Evolutionary conservation across 2,113 vertebrate genomes (phyloP).

Genomic region (Chaetura pelagica): DNA sequence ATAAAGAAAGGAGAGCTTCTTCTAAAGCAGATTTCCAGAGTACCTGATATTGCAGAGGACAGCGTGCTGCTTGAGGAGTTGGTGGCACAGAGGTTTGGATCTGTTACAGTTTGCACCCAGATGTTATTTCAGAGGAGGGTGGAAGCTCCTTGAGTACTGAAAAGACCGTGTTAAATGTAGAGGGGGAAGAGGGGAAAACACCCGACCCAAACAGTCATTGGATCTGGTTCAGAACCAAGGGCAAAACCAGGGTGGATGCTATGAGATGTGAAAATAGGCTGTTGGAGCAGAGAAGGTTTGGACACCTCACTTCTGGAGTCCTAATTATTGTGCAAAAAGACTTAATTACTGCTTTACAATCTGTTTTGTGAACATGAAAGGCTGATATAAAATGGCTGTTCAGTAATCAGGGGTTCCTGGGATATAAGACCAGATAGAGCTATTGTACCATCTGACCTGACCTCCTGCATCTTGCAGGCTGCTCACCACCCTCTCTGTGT

Average conservation of each 20-base stretch:
- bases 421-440: background rate
- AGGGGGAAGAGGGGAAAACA: background rate
- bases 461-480: background rate
- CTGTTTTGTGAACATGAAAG: background rate
- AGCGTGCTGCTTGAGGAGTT: background rate
- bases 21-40: background rate
- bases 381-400: background rate
- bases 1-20: background rate
- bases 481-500: background rate
- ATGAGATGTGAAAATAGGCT: background rate
- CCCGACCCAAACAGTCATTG: background rate
- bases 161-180: background rate
- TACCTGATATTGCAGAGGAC: fast-evolving
- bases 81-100: background rate
- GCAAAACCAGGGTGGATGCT: background rate
- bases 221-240: background rate
- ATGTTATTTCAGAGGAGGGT: background rate
- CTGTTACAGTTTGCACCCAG: background rate
- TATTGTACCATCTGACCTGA: fast-evolving
- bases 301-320: background rate
- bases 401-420: background rate
- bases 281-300: background rate
- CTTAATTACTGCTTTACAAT: background rate
- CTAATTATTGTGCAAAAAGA: background rate
- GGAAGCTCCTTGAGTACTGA: background rate